phyloP scores from a whole-genome alignment of 2,797 vertebrate species.

The Valencia hispanica region DNA sequence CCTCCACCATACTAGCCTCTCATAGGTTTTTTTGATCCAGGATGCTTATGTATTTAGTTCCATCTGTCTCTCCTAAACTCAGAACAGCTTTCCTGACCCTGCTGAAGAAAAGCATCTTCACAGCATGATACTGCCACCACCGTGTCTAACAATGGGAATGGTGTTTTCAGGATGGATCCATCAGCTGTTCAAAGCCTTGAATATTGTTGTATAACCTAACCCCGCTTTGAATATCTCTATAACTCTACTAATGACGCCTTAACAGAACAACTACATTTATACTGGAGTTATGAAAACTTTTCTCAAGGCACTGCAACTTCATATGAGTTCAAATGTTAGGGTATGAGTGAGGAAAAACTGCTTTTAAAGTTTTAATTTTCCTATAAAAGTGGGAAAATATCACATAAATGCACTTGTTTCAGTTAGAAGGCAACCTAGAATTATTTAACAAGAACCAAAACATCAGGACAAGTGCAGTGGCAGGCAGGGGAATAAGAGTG shows the following conservation, averaged over 20 bases:
- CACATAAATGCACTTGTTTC: slow-evolving; percentile 12
- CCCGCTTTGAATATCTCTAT: neutral
- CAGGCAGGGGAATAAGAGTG: slow-evolving; percentile 55
- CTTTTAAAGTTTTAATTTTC: neutral
- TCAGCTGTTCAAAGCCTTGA: neutral
- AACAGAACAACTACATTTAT: neutral
- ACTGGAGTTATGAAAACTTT: neutral
- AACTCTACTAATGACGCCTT: neutral
- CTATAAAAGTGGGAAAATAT: neutral
- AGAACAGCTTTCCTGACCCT: neutral
- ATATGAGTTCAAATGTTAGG: neutral
- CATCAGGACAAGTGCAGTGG: slow-evolving; percentile 55
- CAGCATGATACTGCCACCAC: neutral
- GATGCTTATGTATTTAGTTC: neutral
- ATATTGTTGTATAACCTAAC: neutral
- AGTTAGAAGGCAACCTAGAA: neutral
- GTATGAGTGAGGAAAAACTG: neutral
- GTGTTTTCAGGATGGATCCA: neutral
- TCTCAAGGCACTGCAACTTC: neutral
- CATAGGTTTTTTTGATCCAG: too few relatives aligned
- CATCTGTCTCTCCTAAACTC: neutral
- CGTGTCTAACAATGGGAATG: neutral
- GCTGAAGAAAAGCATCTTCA: neutral
- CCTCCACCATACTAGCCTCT: neutral
- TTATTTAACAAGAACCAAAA: slow-evolving; percentile 1